phyloP scores from a whole-genome alignment of 1,140 invertebrate genomes.

The Heliconius nattereri region DNA sequence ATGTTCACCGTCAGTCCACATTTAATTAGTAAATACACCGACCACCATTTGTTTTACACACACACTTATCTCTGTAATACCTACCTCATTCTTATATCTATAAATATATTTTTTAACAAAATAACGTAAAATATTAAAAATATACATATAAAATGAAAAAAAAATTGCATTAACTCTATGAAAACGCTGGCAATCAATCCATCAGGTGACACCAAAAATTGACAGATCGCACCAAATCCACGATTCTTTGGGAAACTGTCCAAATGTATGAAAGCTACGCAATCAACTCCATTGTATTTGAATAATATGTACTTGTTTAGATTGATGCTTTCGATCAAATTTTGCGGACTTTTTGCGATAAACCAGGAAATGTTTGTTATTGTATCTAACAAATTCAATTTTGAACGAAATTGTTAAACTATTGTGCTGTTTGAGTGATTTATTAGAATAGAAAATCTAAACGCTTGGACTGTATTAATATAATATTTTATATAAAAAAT shows the following conservation, averaged over 20 bases:
- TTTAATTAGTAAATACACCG: too few species aligned
- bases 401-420: slow-evolving; percentile 2
- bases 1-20: too few species aligned
- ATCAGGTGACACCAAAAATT: slow-evolving; percentile 56
- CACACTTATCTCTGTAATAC: too few species aligned
- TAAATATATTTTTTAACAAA: not conserved
- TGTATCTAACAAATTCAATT: not conserved
- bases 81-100: not conserved
- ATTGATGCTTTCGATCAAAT: slow-evolving; percentile 66
- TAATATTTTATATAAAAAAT: not conserved
- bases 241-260: slow-evolving; percentile 55
- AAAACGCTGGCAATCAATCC: slow-evolving; percentile 47
- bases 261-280: slow-evolving; percentile 50
- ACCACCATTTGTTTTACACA: too few species aligned
- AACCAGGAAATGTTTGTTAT: slow-evolving; percentile 43
- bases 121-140: not conserved
- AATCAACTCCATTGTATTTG: slow-evolving; percentile 70
- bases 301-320: slow-evolving; percentile 59
- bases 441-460: not conserved
- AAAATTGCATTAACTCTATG: not conserved
- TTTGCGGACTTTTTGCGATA: slow-evolving; percentile 47
- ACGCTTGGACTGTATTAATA: not conserved
- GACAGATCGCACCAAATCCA: slow-evolving; percentile 63
- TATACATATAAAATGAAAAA: not conserved
- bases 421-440: not conserved